Evolutionary conservation across 2,113 vertebrate species (phyloP).

Genomic region (Polypterus bichir): DNA sequence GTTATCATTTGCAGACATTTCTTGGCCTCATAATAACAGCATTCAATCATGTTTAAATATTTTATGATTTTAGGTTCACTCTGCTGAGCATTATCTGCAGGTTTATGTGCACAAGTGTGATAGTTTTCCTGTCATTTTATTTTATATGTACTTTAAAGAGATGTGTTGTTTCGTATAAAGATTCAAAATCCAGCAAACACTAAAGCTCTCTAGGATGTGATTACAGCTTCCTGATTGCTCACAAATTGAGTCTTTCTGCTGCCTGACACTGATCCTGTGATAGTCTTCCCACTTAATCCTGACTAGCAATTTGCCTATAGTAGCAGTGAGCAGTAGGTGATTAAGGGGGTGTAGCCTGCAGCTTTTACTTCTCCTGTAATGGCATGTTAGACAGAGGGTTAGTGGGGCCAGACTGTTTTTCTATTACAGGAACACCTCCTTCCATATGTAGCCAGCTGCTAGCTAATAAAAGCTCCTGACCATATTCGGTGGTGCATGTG

Average conservation of each 20-base stretch:
- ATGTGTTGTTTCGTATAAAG: slow-evolving; percentile 2
- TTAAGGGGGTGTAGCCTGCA: slow-evolving; percentile 45
- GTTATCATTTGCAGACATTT: slow-evolving; percentile 7
- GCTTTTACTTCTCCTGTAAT: slow-evolving; percentile 35
- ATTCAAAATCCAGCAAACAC: slow-evolving; percentile 22
- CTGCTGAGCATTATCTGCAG: slow-evolving; percentile 5
- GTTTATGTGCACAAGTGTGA: background rate
- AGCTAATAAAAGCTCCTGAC: slow-evolving; percentile 33
- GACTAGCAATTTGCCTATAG: slow-evolving; percentile 58
- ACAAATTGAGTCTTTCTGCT: slow-evolving; percentile 58
- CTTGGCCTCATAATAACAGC: background rate
- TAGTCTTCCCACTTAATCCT: slow-evolving; percentile 55
- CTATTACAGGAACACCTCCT: slow-evolving; percentile 46
- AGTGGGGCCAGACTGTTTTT: slow-evolving; percentile 39
- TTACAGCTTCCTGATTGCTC: slow-evolving; percentile 51
- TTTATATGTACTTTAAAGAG: background rate
- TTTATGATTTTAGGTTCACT: slow-evolving; percentile 11
- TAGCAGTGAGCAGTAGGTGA: slow-evolving; percentile 50
- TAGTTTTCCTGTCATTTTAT: slow-evolving; percentile 13
- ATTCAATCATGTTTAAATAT: slow-evolving; percentile 13
- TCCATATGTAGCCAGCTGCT: slow-evolving; percentile 32
- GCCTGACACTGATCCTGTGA: slow-evolving; percentile 62
- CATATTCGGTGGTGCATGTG: background rate
- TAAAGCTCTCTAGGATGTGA: slow-evolving; percentile 46
- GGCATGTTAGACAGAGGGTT: slow-evolving; percentile 34